Evolutionary conservation across 2,113 vertebrate genomes (phyloP).

Genomic region (Rostratula benghalensis): DNA sequence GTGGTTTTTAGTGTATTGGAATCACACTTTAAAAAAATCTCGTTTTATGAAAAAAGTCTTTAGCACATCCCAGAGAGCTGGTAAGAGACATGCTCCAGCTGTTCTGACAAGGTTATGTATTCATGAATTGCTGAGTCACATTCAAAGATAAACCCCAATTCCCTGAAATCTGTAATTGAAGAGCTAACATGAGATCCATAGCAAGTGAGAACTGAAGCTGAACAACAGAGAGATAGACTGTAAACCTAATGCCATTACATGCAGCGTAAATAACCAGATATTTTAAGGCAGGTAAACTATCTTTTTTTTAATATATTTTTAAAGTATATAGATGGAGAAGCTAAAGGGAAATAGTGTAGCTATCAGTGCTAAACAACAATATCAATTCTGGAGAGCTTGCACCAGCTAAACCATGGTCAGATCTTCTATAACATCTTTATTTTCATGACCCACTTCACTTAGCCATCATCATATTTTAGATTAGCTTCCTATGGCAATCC

Average conservation of each 20-base stretch:
- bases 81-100: conserved; percentile 1
- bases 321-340: neutral
- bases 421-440: neutral
- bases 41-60: neutral
- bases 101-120: conserved; percentile 46
- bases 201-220: neutral
- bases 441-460: neutral
- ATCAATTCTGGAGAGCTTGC: neutral
- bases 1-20: neutral
- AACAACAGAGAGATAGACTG: neutral
- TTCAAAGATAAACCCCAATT: conserved; percentile 29
- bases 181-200: conserved; percentile 10
- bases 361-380: neutral
- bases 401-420: neutral
- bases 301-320: neutral
- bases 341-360: neutral
- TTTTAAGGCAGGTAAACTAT: neutral
- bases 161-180: conserved; percentile 48
- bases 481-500: neutral
- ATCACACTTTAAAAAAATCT: neutral
- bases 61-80: neutral
- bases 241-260: neutral
- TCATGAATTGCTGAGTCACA: conserved; percentile 53
- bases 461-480: neutral
- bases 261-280: neutral